phyloP scores from a whole-genome alignment of 1,140 invertebrate species.

The Harlomillsia oculata region DNA sequence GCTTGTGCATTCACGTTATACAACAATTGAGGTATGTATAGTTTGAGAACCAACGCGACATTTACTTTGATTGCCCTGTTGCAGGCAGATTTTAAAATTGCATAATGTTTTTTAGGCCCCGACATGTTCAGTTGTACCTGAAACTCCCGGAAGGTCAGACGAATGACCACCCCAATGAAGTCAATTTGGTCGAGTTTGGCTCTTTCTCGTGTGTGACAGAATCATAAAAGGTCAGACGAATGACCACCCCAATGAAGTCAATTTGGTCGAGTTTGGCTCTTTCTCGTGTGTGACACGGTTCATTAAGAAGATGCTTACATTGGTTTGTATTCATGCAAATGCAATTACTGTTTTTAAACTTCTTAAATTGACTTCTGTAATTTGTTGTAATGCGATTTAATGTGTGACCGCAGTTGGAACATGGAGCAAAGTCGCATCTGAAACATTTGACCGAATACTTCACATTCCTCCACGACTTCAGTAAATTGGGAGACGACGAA shows the following conservation, averaged over 20 bases:
- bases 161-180: conserved; percentile 51
- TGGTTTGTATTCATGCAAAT: conserved; percentile 49
- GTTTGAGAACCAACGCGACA: background rate
- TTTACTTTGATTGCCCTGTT: too few species aligned
- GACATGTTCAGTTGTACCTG: conserved; percentile 62
- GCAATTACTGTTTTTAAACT: conserved; percentile 3
- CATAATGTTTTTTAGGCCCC: conserved; percentile 44
- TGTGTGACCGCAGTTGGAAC: too few species aligned
- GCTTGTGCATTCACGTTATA: conserved; percentile 87
- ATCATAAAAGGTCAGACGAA: conserved; percentile 47
- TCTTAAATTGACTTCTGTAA: conserved; percentile 19
- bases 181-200: conserved; percentile 55
- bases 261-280: conserved; percentile 58
- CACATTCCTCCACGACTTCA: conserved; percentile 80
- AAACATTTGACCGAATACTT: conserved; percentile 88
- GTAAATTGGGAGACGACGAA: conserved; percentile 89
- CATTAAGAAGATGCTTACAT: conserved; percentile 73
- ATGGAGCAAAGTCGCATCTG: conserved; percentile 71
- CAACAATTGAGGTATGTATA: conserved; percentile 60
- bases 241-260: conserved; percentile 51
- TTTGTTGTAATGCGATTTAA: too few species aligned
- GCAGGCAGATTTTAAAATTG: too few species aligned
- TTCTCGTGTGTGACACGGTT: conserved; percentile 84
- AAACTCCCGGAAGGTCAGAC: conserved; percentile 52
- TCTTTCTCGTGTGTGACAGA: conserved; percentile 77